Conservation (phyloP, 2,113 vertebrate genomes). For the Semnornis frantzii region DNA sequence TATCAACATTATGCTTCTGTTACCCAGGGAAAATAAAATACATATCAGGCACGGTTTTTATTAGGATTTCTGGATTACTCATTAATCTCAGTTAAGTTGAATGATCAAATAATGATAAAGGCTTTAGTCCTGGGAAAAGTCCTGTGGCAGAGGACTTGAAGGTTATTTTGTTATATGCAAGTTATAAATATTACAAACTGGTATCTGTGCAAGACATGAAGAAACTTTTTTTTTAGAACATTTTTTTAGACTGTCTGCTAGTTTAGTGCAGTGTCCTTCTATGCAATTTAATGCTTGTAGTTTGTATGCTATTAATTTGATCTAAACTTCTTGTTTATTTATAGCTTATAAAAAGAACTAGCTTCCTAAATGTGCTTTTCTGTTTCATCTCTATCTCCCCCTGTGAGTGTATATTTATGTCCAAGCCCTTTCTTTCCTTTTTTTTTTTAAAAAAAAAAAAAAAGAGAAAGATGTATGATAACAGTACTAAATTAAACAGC, state of each 20-base stretch:
- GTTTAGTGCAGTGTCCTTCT: neutral
- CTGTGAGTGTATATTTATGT: neutral
- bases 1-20: neutral
- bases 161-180: neutral
- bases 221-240: neutral
- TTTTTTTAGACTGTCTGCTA: neutral
- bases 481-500: neutral
- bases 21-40: neutral
- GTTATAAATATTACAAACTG: neutral
- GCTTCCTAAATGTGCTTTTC: neutral
- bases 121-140: neutral
- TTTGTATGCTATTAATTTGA: rapidly evolving
- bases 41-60: neutral
- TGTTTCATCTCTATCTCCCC: neutral
- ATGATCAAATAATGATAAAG: neutral
- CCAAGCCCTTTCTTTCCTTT: neutral
- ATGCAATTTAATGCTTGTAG: neutral
- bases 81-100: neutral
- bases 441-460: no score
- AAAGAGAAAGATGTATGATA: neutral
- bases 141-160: neutral
- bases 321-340: neutral
- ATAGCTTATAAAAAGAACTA: neutral
- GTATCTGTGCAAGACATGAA: neutral
- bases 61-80: neutral